phyloP scores from a whole-genome alignment of 1,140 invertebrate species.

The Drosophila lowei region DNA sequence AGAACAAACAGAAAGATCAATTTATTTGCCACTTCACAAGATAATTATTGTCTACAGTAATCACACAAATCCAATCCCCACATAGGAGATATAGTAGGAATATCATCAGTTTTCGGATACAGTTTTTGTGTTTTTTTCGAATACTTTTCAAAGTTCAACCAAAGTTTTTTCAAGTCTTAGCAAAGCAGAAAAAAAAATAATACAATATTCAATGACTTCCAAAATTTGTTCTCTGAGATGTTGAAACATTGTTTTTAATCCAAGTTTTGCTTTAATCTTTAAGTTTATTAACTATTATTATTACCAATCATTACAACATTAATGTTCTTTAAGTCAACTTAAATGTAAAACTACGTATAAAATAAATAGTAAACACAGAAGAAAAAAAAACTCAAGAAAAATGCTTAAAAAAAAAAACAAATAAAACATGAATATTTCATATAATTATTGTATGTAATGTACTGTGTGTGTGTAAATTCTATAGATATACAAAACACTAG shows the following conservation, averaged over 20 bases:
- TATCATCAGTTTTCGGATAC: not conserved
- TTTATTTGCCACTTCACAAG: slow-evolving; percentile 24
- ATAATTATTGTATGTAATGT: slow-evolving; percentile 42
- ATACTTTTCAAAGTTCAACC: slow-evolving; percentile 69
- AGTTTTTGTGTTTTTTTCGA: slow-evolving; percentile 9
- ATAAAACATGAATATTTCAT: slow-evolving; percentile 62
- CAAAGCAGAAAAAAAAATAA: not conserved
- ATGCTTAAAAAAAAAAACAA: slow-evolving; percentile 28
- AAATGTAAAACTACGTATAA: slow-evolving; percentile 51
- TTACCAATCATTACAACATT: slow-evolving; percentile 40
- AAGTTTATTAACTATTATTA: slow-evolving; percentile 58
- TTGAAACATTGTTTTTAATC: slow-evolving; percentile 44
- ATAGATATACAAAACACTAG: slow-evolving; percentile 41
- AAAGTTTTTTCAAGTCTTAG: slow-evolving; percentile 63
- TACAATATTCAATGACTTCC: slow-evolving; percentile 58
- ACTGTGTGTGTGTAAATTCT: slow-evolving; percentile 50
- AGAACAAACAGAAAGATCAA: slow-evolving; percentile 28
- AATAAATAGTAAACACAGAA: slow-evolving; percentile 35
- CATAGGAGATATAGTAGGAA: slow-evolving; percentile 17
- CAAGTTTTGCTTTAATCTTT: slow-evolving; percentile 37
- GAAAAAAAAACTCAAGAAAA: slow-evolving; percentile 20
- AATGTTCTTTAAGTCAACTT: slow-evolving; percentile 70
- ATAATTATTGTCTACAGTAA: slow-evolving; percentile 44
- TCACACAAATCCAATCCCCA: slow-evolving; percentile 17
- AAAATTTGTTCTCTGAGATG: slow-evolving; percentile 53